These are phyloP conservation scores for Cantharis nigra DNA, from an alignment of 2,888 invertebrate genomes.

Conservation along the genomic window DNA sequence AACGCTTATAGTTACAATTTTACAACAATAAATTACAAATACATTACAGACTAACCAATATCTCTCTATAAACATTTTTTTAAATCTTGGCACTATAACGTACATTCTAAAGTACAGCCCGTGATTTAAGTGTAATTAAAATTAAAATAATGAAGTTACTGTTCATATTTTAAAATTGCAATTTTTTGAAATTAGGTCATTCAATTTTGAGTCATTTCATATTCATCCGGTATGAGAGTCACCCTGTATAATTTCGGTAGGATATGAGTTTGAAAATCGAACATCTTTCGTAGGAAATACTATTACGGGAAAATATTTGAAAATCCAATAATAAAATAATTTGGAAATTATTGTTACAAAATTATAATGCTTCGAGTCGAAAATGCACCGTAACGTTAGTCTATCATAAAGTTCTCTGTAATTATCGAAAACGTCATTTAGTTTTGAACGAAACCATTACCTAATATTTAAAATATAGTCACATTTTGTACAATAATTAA, in stretches of 20 bases:
- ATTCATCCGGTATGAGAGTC: not conserved
- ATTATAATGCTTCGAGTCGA: not conserved
- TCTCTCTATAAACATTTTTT: not conserved
- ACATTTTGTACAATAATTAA: constrained; percentile 25
- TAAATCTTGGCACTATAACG: not conserved
- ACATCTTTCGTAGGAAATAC: not conserved
- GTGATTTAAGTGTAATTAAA: not conserved
- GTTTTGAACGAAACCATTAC: not conserved
- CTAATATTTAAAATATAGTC: constrained; percentile 18
- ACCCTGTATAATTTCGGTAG: not conserved
- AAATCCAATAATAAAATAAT: not conserved
- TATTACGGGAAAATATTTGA: not conserved
- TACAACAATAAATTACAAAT: constrained; percentile 1
- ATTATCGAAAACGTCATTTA: not conserved
- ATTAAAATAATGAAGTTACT: not conserved
- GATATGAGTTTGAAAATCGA: not conserved
- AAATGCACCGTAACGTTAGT: not conserved
- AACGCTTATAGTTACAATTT: constrained; percentile 1
- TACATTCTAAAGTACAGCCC: not conserved
- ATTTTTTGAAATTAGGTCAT: not conserved
- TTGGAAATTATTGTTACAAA: not conserved
- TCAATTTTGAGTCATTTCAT: not conserved
- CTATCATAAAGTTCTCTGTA: not conserved
- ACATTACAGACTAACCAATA: not conserved
- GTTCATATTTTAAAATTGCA: not conserved